phyloP scores from a whole-genome alignment of 2,113 vertebrate species.

The Perccottus glenii region DNA sequence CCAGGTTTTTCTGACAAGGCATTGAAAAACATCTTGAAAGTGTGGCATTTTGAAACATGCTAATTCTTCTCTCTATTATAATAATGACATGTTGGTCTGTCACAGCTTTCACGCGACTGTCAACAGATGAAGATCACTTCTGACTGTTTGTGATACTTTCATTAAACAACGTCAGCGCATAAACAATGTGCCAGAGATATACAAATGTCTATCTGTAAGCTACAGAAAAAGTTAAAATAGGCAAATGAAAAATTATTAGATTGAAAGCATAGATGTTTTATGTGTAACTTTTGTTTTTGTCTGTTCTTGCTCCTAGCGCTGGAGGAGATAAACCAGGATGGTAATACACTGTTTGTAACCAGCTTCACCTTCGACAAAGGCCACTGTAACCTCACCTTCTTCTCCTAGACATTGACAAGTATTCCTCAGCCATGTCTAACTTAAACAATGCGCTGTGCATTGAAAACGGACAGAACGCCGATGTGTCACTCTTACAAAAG shows the following conservation, averaged over 20 bases:
- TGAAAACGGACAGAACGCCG: slow-evolving; percentile 88
- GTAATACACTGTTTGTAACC: slow-evolving; percentile 73
- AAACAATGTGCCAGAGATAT: slow-evolving; percentile 51
- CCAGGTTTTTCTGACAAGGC: slow-evolving; percentile 35
- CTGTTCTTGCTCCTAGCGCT: slow-evolving; percentile 71
- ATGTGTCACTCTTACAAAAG: slow-evolving; percentile 91
- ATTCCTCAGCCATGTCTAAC: slow-evolving; percentile 81
- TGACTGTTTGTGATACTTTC: slow-evolving; percentile 41
- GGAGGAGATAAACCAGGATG: slow-evolving; percentile 77
- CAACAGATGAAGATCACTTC: slow-evolving; percentile 44
- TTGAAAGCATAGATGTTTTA: slow-evolving; percentile 42
- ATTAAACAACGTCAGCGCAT: slow-evolving; percentile 38
- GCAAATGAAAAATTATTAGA: slow-evolving; percentile 39
- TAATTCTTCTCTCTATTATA: slow-evolving; percentile 41
- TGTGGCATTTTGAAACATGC: slow-evolving; percentile 34
- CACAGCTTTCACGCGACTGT: slow-evolving; percentile 48
- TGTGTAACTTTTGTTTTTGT: slow-evolving; percentile 74
- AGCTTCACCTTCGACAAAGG: slow-evolving; percentile 69
- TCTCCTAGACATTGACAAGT: slow-evolving; percentile 53
- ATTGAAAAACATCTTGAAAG: slow-evolving; percentile 41
- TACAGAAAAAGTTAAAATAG: slow-evolving; percentile 30
- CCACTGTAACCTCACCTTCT: slow-evolving; percentile 51
- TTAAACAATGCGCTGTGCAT: slow-evolving; percentile 94
- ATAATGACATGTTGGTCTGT: slow-evolving; percentile 52
- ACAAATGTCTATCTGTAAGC: slow-evolving; percentile 41